Evolutionary conservation across 2,113 vertebrate species (phyloP).

Genomic region (Elephas maximus): DNA sequence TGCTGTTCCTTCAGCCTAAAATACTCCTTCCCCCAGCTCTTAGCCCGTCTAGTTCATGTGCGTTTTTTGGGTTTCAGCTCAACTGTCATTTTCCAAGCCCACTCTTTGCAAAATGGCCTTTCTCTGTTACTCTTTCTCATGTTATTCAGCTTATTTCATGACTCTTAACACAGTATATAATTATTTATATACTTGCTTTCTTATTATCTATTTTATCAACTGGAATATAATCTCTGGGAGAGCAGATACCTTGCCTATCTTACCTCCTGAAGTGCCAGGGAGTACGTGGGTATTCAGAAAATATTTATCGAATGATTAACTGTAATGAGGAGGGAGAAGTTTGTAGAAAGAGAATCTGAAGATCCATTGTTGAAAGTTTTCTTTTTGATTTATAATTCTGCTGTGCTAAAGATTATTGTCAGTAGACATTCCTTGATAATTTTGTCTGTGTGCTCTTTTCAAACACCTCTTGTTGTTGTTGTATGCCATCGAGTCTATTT

Average conservation of each 20-base stretch:
- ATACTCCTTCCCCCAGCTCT: not conserved
- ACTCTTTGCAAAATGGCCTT: conserved; percentile 12
- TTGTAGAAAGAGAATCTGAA: conserved; percentile 7
- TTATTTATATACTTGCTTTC: not conserved
- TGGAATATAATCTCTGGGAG: not conserved
- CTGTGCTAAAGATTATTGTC: not conserved
- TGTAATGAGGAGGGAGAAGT: conserved; percentile 2
- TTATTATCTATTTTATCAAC: not conserved
- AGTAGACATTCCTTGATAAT: not conserved
- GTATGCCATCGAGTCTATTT: not conserved
- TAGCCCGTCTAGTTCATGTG: not conserved
- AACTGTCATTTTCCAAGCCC: not conserved
- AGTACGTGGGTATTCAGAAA: conserved; percentile 11
- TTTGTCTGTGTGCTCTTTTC: not conserved
- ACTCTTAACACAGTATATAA: not conserved
- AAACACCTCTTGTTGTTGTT: not conserved
- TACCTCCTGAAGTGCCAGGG: not conserved
- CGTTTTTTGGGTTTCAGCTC: not conserved
- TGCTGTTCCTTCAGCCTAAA: not conserved
- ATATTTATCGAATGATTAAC: not conserved
- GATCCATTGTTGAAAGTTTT: not conserved
- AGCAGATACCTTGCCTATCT: not conserved
- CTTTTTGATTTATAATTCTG: conserved; percentile 14
- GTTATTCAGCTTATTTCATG: not conserved
- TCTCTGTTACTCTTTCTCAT: not conserved